These are phyloP conservation scores for Ophraella communa DNA, from an alignment of 2,888 invertebrate species.

Conservation along the genomic window DNA sequence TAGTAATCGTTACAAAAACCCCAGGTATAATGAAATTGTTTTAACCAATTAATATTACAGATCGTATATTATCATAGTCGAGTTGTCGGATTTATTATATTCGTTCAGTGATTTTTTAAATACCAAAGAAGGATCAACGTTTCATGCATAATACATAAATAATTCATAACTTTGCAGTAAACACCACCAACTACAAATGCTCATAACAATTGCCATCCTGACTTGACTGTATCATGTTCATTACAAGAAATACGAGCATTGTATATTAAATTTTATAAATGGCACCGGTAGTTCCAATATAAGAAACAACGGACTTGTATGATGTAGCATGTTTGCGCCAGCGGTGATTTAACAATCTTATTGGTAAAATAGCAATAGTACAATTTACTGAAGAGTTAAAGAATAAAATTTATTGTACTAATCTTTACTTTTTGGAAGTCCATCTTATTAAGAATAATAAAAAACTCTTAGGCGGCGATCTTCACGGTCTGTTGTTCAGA, in stretches of 20 bases:
- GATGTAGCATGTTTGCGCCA: conserved; percentile 13
- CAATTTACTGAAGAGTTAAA: not conserved
- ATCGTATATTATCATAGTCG: conserved; percentile 13
- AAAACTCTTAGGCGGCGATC: too few species aligned
- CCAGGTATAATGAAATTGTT: conserved; percentile 1
- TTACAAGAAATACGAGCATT: conserved; percentile 39
- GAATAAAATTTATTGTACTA: too few species aligned
- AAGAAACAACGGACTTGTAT: conserved; percentile 26
- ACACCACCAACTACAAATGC: conserved; percentile 37
- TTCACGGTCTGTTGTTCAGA: too few species aligned
- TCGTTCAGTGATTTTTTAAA: conserved; percentile 25
- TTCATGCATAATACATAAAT: conserved; percentile 30
- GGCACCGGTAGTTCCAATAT: conserved; percentile 33
- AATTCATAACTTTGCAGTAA: conserved; percentile 36
- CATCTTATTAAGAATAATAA: too few species aligned
- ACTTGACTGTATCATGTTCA: conserved; percentile 43
- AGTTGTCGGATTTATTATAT: conserved; percentile 24
- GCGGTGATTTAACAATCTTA: conserved; percentile 5
- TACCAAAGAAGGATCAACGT: conserved; percentile 36
- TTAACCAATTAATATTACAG: not conserved
- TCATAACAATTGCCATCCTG: conserved; percentile 42
- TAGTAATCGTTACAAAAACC: not conserved
- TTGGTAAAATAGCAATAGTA: not conserved
- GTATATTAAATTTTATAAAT: conserved; percentile 40
- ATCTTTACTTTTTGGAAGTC: too few species aligned